Evolutionary conservation across 2,888 invertebrate genomes (phyloP), one percentile per base, ranked within the genome.

Genomic region (Eudasyphora cyanicolor): DNA sequence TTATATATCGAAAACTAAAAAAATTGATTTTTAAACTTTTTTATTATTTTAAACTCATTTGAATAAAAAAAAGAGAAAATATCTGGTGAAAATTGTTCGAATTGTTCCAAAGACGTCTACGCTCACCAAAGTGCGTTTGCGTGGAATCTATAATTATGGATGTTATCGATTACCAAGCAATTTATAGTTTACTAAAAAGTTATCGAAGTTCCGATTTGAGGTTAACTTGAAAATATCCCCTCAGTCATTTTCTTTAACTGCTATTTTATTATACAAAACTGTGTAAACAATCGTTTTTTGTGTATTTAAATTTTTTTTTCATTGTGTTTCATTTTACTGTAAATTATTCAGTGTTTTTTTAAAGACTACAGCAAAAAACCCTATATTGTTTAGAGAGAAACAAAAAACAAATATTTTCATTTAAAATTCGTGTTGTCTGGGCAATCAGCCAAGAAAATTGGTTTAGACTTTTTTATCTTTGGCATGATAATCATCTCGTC

Each of bases 391-490:
- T 35, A 57, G 35, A 69, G 4, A 42, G 14, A 49, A 70, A n/a
- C 29, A 38, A 19, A 19, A 2, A 76, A 71, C 70, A 49, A 67
- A 27, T 12, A 62, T 38, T 69, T 76, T 77, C 14, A 12, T n/a
- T 57, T 60, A 12, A 42, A 64, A 62, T 42, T 14, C 27, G 51
- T 32, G 35, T n/a, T n/a, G n/a, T 82, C 29, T 69, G 64, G 83
- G 83, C 79, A 62, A 4, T 29, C n/a, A 29, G 69, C 80, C 83
- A 83, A 79, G 24, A 74, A 29, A 24, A 74, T 32, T 74, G n/a
- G 35, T 49, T 74, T 76, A 21, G 70, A 21, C 62, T 38, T 79
- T 79, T 73, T 76, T 38, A 69, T 62, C 73, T 69, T 76, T 79
- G 57, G 35, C 64, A 82, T 54, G 51, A 42, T 67, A 42, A 42